Evolutionary conservation across 1,140 invertebrate species (phyloP).

Genomic region (Phymorhynchus buccinoides): DNA sequence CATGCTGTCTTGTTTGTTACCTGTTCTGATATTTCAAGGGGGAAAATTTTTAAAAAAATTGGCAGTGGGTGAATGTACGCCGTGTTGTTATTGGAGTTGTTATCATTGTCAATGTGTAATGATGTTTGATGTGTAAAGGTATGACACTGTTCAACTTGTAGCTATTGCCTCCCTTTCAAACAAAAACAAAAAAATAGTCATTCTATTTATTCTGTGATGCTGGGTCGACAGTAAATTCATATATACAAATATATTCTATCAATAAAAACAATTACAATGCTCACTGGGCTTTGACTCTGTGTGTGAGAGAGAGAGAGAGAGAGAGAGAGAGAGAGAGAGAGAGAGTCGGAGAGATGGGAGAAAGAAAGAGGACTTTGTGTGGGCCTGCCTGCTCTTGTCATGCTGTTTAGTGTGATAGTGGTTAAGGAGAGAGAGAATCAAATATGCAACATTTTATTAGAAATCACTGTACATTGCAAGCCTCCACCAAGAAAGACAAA

Average conservation of each 20-base stretch:
- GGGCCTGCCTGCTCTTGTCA: no score
- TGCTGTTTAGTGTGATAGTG: no score
- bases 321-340: no score
- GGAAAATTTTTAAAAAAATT: neutral
- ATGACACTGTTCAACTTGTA: conserved; percentile 33
- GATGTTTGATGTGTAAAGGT: conserved; percentile 25
- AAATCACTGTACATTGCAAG: no score
- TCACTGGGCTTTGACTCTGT: neutral
- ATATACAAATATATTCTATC: conserved; percentile 42
- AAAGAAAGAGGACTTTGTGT: no score
- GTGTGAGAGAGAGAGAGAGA: no score
- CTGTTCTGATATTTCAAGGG: neutral
- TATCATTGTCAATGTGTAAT: conserved; percentile 20
- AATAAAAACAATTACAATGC: conserved; percentile 41
- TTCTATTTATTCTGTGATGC: conserved; percentile 42
- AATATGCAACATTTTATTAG: no score
- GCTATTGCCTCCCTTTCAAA: conserved; percentile 36
- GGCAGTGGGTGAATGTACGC: neutral
- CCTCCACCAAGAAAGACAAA: no score
- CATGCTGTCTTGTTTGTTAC: neutral
- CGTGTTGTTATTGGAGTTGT: conserved; percentile 1
- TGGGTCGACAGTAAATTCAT: conserved; percentile 39
- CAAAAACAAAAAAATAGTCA: conserved; percentile 28
- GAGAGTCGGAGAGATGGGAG: no score
- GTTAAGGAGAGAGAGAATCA: no score